A percentile compares a stretch with the other conserved stretches of the same genome.
Conservation (phyloP, 92 coral and sea anemone species). For the Epizoanthus rinbou region DNA sequence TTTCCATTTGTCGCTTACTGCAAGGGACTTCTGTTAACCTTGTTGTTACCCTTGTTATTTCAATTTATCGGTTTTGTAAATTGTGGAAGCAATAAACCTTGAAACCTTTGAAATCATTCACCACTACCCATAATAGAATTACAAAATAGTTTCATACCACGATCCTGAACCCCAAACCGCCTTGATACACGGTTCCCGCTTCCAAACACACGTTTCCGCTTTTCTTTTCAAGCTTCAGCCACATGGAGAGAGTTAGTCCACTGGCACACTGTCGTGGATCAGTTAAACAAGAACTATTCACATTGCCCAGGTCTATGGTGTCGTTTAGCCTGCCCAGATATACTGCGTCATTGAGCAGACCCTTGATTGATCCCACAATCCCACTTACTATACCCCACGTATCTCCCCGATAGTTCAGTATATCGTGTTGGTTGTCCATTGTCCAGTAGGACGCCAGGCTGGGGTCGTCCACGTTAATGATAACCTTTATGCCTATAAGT, state of each 20-base stretch:
- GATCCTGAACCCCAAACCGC: slow-evolving; percentile 21
- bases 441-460: slow-evolving; percentile 23
- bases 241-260: slow-evolving; percentile 21
- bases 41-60: too few species aligned
- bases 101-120: neutral
- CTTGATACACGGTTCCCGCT: neutral
- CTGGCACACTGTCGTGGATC: slow-evolving; percentile 3
- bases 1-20: too few species aligned
- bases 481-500: neutral
- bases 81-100: too few species aligned
- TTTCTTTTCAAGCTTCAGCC: neutral
- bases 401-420: neutral
- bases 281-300: neutral
- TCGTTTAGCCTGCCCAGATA: neutral
- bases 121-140: slow-evolving; percentile 1
- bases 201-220: neutral
- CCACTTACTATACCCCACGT: slow-evolving; percentile 23
- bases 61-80: too few species aligned
- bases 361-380: neutral
- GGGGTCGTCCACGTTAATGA: slow-evolving; percentile 17
- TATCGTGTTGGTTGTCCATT: slow-evolving; percentile 17
- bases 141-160: neutral
- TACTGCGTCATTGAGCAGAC: slow-evolving; percentile 15
- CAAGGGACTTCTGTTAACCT: too few species aligned
- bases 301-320: neutral